Percentiles rank a stretch among this genome's conserved stretches.
Conservation (phyloP, 2,113 vertebrate genomes). For the Rissa tridactyla region DNA sequence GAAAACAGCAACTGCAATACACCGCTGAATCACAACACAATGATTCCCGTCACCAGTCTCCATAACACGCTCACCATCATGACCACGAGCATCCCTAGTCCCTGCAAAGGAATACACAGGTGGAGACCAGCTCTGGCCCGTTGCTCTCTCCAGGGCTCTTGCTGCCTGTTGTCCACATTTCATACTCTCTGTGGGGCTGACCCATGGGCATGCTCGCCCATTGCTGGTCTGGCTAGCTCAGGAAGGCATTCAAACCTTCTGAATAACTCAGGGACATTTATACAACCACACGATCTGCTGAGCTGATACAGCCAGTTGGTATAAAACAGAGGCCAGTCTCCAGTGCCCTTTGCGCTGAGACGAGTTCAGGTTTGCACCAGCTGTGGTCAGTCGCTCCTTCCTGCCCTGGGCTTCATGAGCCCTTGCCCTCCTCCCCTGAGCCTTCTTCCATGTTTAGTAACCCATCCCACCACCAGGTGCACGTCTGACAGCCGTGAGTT, state of each 20-base stretch:
- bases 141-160: background rate
- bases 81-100: background rate
- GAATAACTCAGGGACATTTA: background rate
- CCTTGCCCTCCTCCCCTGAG: background rate
- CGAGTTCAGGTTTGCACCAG: background rate
- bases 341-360: background rate
- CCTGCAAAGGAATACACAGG: background rate
- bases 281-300: background rate
- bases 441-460: background rate
- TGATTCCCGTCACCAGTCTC: background rate
- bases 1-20: background rate
- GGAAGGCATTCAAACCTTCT: background rate
- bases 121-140: background rate
- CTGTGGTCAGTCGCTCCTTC: background rate
- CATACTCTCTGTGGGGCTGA: background rate
- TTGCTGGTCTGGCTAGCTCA: background rate
- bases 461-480: background rate
- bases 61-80: accelerated
- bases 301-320: background rate
- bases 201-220: too few relatives aligned
- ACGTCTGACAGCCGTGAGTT: accelerated
- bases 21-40: accelerated
- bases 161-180: background rate
- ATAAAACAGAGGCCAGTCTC: background rate
- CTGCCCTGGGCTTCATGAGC: background rate